phyloP scores from a whole-genome alignment of 1,140 invertebrate species.

The Bombus huntii region DNA sequence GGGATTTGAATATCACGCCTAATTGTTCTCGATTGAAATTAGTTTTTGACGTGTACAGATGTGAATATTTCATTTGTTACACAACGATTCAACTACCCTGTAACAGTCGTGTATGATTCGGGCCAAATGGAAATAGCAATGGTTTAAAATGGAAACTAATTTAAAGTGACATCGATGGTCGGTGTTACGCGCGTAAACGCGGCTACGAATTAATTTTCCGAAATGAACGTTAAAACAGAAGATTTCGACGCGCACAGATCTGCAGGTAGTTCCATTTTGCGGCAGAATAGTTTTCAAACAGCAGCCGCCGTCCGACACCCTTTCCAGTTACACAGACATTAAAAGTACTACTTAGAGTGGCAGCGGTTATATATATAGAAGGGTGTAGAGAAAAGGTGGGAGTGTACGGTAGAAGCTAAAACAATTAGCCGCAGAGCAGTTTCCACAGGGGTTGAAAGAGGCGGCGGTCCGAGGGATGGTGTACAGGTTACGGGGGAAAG shows the following conservation, averaged over 20 bases:
- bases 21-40: neutral
- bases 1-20: neutral
- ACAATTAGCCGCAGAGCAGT: constrained; percentile 61
- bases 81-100: neutral
- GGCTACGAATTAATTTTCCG: constrained; percentile 28
- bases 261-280: constrained; percentile 31
- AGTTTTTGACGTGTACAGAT: neutral
- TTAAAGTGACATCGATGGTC: neutral
- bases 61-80: neutral
- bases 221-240: constrained; percentile 31
- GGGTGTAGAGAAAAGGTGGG: neutral
- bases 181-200: neutral
- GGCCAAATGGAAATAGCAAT: neutral
- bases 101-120: neutral
- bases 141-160: constrained; percentile 5
- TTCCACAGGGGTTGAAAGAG: constrained; percentile 49
- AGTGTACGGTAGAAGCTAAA: constrained; percentile 32
- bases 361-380: constrained; percentile 10
- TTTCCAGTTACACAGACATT: constrained; percentile 42
- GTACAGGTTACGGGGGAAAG: constrained; percentile 14
- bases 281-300: constrained; percentile 48
- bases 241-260: neutral
- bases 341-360: constrained; percentile 55
- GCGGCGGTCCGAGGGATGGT: neutral
- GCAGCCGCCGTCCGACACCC: constrained; percentile 19